Conservation (phyloP, 2,113 vertebrate species). For the Copsychus sechellarum region DNA sequence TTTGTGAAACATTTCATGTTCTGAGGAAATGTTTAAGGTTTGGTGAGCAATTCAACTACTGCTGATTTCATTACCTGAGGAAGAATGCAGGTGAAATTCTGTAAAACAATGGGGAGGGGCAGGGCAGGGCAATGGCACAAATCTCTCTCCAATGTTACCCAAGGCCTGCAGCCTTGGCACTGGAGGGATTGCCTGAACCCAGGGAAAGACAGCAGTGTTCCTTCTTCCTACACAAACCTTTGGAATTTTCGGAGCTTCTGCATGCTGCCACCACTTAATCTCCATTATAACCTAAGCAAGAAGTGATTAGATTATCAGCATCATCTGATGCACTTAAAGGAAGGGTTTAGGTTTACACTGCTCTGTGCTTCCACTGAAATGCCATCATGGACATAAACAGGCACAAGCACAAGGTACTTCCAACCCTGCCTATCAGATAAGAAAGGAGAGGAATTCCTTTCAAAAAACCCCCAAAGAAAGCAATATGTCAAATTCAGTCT, state of each 20-base stretch:
- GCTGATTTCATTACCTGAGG: background rate
- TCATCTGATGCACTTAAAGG: rapidly evolving
- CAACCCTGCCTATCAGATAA: background rate
- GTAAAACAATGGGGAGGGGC: background rate
- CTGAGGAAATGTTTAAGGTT: background rate
- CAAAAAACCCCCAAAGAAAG: background rate
- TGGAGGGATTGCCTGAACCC: background rate
- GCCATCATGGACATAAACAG: background rate
- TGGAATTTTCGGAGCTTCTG: background rate
- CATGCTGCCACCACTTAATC: background rate
- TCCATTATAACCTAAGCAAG: background rate
- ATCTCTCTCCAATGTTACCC: background rate
- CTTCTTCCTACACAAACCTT: background rate
- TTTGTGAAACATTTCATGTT: background rate
- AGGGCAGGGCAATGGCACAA: background rate
- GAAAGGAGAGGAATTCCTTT: background rate
- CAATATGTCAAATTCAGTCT: background rate
- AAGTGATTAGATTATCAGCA: background rate
- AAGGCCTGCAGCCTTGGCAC: rapidly evolving
- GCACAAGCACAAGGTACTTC: background rate
- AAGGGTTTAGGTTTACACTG: background rate
- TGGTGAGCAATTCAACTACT: background rate
- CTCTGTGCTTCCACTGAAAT: background rate
- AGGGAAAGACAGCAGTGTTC: background rate
- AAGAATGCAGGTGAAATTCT: background rate